phyloP scores from a whole-genome alignment of 2,888 invertebrate genomes.

The Diarsia mendica region DNA sequence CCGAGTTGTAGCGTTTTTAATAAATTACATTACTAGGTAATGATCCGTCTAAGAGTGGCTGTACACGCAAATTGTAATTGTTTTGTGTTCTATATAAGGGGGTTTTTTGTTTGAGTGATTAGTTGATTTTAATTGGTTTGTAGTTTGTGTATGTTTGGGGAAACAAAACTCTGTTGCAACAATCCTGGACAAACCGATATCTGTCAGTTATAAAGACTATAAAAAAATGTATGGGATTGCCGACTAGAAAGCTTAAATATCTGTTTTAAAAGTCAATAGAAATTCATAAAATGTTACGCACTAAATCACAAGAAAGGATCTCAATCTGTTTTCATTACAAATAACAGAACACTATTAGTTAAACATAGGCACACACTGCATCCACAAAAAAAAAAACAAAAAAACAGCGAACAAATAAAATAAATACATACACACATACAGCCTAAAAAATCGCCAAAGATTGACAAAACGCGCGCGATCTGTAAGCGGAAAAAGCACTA shows the following conservation, averaged over 20 bases:
- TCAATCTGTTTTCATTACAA: not conserved
- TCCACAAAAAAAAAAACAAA: not conserved
- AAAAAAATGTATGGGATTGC: not conserved
- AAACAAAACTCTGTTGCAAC: not conserved
- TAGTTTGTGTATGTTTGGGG: not conserved
- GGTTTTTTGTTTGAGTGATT: conserved; percentile 40
- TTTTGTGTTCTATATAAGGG: conserved; percentile 46
- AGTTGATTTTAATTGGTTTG: conserved; percentile 28
- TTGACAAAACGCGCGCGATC: conserved; percentile 86
- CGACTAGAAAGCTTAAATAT: no score
- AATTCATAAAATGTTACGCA: not conserved
- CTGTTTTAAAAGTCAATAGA: not conserved
- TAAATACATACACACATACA: conserved; percentile 28
- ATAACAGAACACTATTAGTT: not conserved
- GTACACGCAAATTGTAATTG: conserved; percentile 67
- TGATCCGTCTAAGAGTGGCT: conserved; percentile 63
- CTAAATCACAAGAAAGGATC: not conserved
- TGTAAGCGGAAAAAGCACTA: conserved; percentile 88
- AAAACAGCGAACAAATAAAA: conserved; percentile 36
- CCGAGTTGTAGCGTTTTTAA: conserved; percentile 73
- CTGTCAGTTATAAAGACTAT: not conserved
- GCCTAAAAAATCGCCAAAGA: conserved; percentile 75
- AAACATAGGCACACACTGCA: not conserved
- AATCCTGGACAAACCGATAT: not conserved
- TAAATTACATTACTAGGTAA: conserved; percentile 72